Percentiles rank a stretch among this genome's conserved stretches.
Conservation (phyloP, 2,888 invertebrate species). For the Phania funesta region DNA sequence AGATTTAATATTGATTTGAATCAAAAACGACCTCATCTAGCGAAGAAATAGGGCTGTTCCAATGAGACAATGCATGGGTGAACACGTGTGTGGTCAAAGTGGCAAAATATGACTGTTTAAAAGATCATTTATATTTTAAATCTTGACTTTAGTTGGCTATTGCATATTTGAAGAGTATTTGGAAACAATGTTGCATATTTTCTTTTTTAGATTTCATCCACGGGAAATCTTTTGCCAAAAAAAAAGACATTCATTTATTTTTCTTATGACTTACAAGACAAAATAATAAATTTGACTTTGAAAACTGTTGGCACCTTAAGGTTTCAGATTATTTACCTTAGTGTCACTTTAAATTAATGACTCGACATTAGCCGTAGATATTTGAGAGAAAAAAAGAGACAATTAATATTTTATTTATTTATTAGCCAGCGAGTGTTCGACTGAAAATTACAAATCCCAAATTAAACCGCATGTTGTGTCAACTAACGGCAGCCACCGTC, state of each 20-base stretch:
- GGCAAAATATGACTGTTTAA: too few species aligned
- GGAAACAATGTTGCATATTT: too few species aligned
- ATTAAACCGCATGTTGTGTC: conserved; percentile 44
- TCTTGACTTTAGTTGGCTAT: too few species aligned
- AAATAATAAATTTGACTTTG: conserved; percentile 24
- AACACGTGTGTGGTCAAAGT: too few species aligned
- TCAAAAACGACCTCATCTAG: too few species aligned
- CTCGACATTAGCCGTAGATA: conserved; percentile 24
- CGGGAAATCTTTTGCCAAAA: not conserved
- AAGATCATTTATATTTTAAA: too few species aligned
- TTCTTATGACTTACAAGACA: conserved; percentile 12
- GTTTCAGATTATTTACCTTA: conserved; percentile 25
- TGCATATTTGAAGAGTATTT: too few species aligned
- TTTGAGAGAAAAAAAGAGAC: conserved; percentile 4
- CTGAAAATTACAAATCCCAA: conserved; percentile 2
- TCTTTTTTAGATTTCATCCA: too few species aligned
- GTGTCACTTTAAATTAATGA: conserved; percentile 49
- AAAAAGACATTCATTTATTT: not conserved
- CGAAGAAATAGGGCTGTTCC: too few species aligned
- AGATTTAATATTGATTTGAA: too few species aligned
- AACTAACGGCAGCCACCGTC: conserved; percentile 29
- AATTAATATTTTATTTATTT: not conserved
- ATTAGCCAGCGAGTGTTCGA: not conserved
- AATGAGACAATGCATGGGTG: too few species aligned
- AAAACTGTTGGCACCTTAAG: conserved; percentile 42